Evolutionary conservation across 1,140 invertebrate genomes (phyloP).

Genomic region (Orius laevigatus): DNA sequence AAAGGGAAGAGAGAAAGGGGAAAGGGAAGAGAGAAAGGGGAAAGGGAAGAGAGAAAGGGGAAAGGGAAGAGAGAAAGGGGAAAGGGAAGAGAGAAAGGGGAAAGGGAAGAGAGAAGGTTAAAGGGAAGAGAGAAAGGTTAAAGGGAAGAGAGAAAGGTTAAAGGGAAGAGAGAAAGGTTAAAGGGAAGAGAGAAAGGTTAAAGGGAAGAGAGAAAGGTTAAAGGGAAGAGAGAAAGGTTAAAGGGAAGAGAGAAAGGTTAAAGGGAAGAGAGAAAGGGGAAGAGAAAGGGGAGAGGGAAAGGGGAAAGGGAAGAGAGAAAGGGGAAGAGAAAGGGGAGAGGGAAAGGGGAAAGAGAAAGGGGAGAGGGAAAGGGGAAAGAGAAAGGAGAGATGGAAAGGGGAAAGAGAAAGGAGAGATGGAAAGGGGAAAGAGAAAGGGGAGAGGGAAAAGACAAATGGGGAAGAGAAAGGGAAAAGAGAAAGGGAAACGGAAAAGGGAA

Average conservation of each 20-base stretch:
- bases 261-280: not conserved
- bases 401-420: not conserved
- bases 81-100: not conserved
- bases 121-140: not conserved
- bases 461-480: not conserved
- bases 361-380: not conserved
- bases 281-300: not conserved
- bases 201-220: not conserved
- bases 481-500: not conserved
- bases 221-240: not conserved
- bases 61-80: not conserved
- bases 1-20: not conserved
- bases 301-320: not conserved
- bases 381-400: not conserved
- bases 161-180: not conserved
- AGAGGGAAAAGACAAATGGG: not conserved
- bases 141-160: not conserved
- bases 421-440: not conserved
- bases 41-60: not conserved
- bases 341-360: not conserved
- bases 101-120: constrained; percentile 1
- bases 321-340: not conserved
- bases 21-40: not conserved
- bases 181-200: not conserved
- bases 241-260: not conserved